phyloP scores from a whole-genome alignment of 1,140 invertebrate genomes.

The Drosophila equinoxialis region DNA sequence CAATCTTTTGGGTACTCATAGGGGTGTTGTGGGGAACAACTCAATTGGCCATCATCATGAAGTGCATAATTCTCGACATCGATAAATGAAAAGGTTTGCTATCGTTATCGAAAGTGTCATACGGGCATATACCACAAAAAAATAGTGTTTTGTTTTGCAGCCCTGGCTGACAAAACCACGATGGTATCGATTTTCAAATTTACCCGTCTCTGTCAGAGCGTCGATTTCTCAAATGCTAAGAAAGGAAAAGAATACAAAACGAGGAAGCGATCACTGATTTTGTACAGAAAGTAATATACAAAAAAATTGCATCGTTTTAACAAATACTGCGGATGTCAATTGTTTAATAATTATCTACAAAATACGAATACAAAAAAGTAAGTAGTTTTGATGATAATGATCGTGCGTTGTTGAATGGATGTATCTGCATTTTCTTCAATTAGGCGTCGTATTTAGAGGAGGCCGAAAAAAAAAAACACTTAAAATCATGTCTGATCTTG shows the following conservation, averaged over 20 bases:
- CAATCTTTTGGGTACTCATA: constrained; percentile 6
- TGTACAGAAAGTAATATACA: background rate
- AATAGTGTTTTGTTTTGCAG: background rate
- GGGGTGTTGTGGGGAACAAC: constrained; percentile 17
- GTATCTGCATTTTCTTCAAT: background rate
- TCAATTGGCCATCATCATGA: no score
- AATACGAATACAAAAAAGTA: background rate
- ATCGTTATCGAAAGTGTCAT: background rate
- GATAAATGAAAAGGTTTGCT: no score
- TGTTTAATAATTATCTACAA: no score
- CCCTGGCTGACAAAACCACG: background rate
- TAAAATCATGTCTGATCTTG: constrained; percentile 62
- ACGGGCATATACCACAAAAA: background rate
- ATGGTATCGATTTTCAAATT: background rate
- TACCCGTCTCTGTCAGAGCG: background rate
- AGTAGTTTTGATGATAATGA: background rate
- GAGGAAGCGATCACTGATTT: background rate
- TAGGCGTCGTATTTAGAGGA: background rate
- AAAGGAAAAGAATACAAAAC: background rate
- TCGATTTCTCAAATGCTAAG: background rate
- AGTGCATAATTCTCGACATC: no score
- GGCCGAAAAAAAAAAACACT: background rate
- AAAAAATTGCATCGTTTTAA: background rate
- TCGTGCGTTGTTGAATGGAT: background rate
- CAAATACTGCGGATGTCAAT: background rate